Base-by-base conservation (phyloP, 2,888 invertebrate species). In the Nycteola revayana region DNA sequence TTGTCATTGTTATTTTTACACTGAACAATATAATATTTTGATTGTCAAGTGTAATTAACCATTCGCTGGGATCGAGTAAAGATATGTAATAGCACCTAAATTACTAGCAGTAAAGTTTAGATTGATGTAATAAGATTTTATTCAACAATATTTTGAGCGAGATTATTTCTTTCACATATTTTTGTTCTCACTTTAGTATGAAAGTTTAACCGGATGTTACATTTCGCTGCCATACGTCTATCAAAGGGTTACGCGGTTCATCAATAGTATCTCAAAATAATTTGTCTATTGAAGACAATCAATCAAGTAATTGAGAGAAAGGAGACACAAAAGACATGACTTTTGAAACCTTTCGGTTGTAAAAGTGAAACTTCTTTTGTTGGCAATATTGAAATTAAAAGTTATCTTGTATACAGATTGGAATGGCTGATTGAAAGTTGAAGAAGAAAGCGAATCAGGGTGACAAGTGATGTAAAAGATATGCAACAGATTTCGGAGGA, bases 331-430 rank as follows among this genome's bases (percentile, higher is more conserved):
- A 42, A 50, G 42, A 32, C 45, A 44, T 32, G 21, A n/a, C n/a
- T n/a, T n/a, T n/a, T n/a, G 34, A 30, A 40, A 18, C n/a, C n/a
- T 21, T 21, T n/a, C 21, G 3, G 34, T 41, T 27, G 35, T 46
- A 51, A 51, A 58, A 58, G 57, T 54, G 55, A 57, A 57, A 58
- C 44, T 48, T 58, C 42, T 58, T 49, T 59, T 58, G 57, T 57
- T 54, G 27, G 9, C 34, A 44, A 37, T 54, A 54, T 58, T 46
- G 36, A 45, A 51, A 54, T 58, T 51, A 51, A 46, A 47, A 54
- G 48, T 46, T 34, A 58, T 58, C 49, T 51, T 30, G 38, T 35
- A 14, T 30, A 41, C 17, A 45, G 58, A 57, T 51, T 49, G 56
- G 44, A 45, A 29, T 17, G 32, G 22, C 25, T 41, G 56, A 56